Base-by-base conservation (phyloP, 2,888 invertebrate genomes). In the Pristionchus maxplancki region DNA sequence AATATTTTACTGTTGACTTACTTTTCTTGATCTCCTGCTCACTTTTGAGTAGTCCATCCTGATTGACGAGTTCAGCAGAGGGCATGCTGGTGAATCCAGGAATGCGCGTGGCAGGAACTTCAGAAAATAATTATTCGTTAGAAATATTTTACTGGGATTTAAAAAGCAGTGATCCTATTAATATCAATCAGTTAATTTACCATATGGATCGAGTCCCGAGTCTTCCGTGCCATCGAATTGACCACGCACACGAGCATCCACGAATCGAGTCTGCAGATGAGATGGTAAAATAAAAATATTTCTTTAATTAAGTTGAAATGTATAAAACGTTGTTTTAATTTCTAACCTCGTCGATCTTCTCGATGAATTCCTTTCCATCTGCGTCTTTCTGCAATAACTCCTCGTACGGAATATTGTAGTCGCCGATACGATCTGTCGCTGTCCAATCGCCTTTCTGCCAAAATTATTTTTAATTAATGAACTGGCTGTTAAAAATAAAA, bases 221-320 rank as follows among this genome's bases (percentile, higher is more conserved):
- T 91, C 93, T 74, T 92, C 91, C n/a, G 89, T 91, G n/a, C 93
- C 93, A 13, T 92, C 89, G 86, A 93, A 94, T 89, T 94, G 93
- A 15, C 90, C 93, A 50, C 92, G 89, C 15, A 91, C 89, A 50
- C 94, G 90, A 34, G 90, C 90, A 84, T 94, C 94, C 64, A 94
- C 78, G 90, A 93, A 94, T 74, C 74, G 71, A 71, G 40, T 37
- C 87, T 87, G 37, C 5, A 74, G 11, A n/a, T n/a, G n/a, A n/a
- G n/a, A n/a, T n/a, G n/a, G n/a, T n/a, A n/a, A n/a, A n/a, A n/a
- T n/a, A n/a, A n/a, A n/a, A n/a, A n/a, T n/a, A n/a, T n/a, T n/a
- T n/a, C n/a, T n/a, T n/a, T n/a, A n/a, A n/a, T n/a, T n/a, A n/a
- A n/a, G n/a, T n/a, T n/a, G n/a, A n/a, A n/a, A n/a, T n/a, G n/a